phyloP scores from a whole-genome alignment of 1,140 invertebrate genomes.

The Formica selysi region DNA sequence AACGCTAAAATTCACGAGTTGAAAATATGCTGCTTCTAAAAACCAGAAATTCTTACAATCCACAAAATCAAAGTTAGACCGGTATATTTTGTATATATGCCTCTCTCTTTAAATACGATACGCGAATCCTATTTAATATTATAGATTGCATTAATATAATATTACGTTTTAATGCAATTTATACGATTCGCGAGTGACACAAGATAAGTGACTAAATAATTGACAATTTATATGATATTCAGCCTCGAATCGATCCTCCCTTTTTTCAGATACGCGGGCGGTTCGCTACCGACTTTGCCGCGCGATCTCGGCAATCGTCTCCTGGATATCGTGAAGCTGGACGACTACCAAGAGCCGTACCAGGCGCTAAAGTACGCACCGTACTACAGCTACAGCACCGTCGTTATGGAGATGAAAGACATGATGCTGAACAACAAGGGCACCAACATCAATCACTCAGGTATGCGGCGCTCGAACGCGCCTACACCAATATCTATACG shows the following conservation, averaged over 20 bases:
- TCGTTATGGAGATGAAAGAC: constrained; percentile 92
- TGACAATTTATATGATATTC: not conserved
- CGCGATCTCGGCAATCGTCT: constrained; percentile 85
- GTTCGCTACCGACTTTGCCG: constrained; percentile 85
- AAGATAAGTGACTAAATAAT: not conserved
- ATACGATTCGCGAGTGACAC: not conserved
- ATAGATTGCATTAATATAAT: not conserved
- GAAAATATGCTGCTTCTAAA: constrained; percentile 56
- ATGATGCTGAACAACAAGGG: constrained; percentile 89
- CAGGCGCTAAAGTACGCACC: constrained; percentile 92
- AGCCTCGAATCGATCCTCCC: not conserved
- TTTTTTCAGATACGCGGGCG: constrained; percentile 85
- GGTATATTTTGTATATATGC: not conserved
- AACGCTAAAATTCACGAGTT: constrained; percentile 57
- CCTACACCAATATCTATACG: constrained; percentile 3
- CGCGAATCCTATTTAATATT: not conserved
- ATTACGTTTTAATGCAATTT: not conserved
- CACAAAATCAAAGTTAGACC: constrained; percentile 16
- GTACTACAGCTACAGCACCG: constrained; percentile 93
- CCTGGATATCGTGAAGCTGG: constrained; percentile 88
- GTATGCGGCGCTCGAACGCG: constrained; percentile 74
- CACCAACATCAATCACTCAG: constrained; percentile 85
- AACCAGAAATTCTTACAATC: constrained; percentile 19
- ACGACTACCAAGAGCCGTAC: constrained; percentile 93
- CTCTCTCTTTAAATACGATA: not conserved